phyloP scores from a whole-genome alignment of 2,113 vertebrate species.

The Platanista minor region DNA sequence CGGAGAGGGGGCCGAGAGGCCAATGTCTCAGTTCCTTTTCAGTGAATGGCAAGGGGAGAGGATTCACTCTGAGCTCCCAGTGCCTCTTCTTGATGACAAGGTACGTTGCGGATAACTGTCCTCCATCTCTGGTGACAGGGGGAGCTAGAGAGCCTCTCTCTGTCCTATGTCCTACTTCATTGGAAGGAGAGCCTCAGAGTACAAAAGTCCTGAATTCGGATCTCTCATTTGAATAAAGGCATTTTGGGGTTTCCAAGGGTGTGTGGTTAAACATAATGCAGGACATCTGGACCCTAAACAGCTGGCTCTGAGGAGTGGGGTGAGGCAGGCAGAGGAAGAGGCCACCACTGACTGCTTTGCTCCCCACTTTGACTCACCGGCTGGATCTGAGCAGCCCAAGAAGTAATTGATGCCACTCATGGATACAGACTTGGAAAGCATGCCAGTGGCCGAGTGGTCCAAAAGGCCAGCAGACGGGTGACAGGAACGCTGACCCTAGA shows the following conservation, averaged over 20 bases:
- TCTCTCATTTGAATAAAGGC: neutral
- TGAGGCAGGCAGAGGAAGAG: neutral
- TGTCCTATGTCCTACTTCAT: neutral
- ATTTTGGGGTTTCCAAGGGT: neutral
- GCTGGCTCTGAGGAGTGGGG: neutral
- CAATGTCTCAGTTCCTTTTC: neutral
- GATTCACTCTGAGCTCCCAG: neutral
- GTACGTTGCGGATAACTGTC: neutral
- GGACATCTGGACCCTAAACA: neutral
- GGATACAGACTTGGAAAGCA: conserved; percentile 79
- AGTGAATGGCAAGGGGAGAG: neutral
- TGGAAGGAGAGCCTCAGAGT: neutral
- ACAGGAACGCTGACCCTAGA: conserved; percentile 53
- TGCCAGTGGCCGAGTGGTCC: neutral
- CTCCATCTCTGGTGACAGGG: neutral
- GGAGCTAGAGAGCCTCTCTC: neutral
- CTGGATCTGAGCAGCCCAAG: conserved; percentile 40
- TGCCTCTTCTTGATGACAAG: neutral
- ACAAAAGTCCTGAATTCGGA: neutral
- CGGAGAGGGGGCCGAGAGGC: neutral
- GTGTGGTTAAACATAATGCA: no score
- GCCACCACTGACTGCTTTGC: accelerated
- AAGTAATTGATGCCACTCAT: conserved; percentile 76
- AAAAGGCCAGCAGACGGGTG: neutral
- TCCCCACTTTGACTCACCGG: conserved; percentile 69